Conservation (phyloP, 2,797 vertebrate species). For the Peromyscus melanophrys region DNA sequence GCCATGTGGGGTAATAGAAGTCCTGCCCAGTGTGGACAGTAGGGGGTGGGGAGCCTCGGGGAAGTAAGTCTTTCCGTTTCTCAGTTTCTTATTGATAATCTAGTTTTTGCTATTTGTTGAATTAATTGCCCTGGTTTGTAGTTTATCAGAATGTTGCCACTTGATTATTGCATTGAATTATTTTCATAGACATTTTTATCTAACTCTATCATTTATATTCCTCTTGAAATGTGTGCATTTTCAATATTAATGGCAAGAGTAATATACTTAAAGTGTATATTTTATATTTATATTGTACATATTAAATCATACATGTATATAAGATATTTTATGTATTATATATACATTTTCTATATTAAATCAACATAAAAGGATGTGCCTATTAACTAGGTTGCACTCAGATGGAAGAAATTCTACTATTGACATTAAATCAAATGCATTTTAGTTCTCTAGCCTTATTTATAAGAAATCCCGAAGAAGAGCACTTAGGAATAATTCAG, state of each 20-base stretch:
- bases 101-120: background rate
- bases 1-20: background rate
- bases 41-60: background rate
- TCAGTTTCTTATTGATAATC: background rate
- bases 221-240: conserved; percentile 30
- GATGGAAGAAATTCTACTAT: background rate
- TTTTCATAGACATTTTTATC: conserved; percentile 1
- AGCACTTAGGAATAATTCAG: background rate
- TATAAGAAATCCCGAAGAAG: background rate
- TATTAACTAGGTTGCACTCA: background rate
- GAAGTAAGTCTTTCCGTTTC: background rate
- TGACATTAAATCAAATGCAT: background rate
- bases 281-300: background rate
- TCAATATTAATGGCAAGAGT: background rate
- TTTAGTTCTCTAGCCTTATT: background rate
- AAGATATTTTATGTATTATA: background rate
- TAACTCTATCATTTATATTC: background rate
- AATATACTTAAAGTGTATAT: background rate
- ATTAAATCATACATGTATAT: background rate
- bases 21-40: background rate
- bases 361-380: background rate
- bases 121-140: conserved; percentile 3
- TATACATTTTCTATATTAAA: no score
- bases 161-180: background rate
- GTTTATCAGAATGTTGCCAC: background rate